Conservation (phyloP, 2,113 vertebrate genomes). For the Rhinichthys klamathensis region DNA sequence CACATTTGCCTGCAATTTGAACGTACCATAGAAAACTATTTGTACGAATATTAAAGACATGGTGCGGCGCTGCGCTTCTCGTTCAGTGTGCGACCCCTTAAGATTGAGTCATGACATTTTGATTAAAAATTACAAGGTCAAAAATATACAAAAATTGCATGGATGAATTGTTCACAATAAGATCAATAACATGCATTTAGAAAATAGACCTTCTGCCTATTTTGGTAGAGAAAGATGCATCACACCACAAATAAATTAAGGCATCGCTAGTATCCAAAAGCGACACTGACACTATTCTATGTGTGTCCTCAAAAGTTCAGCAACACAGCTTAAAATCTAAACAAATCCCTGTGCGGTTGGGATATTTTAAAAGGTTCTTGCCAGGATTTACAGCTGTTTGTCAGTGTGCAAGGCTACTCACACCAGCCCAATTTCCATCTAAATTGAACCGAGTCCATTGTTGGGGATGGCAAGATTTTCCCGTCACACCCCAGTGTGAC, state of each 20-base stretch:
- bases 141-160: too few relatives aligned
- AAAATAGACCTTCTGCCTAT: not conserved
- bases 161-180: too few relatives aligned
- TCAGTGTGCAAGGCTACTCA: not conserved
- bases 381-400: slow-evolving; percentile 25
- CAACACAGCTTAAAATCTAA: too few relatives aligned
- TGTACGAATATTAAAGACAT: too few relatives aligned
- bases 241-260: not conserved
- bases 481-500: slow-evolving; percentile 35
- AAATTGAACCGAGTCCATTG: slow-evolving; percentile 45
- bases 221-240: not conserved
- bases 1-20: too few relatives aligned
- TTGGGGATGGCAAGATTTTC: slow-evolving; percentile 6
- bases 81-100: too few relatives aligned
- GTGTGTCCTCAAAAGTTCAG: not conserved
- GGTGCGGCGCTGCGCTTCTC: too few relatives aligned
- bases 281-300: not conserved
- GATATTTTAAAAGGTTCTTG: not conserved
- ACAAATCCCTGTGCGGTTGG: not conserved
- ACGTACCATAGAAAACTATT: too few relatives aligned
- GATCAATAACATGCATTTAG: not conserved
- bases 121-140: too few relatives aligned
- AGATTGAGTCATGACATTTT: too few relatives aligned
- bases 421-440: slow-evolving; percentile 36
- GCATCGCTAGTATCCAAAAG: not conserved